Evolutionary conservation across 2,888 invertebrate genomes (phyloP), one percentile per base, ranked within the genome.

Genomic region (Microctonus aethiopoides): DNA sequence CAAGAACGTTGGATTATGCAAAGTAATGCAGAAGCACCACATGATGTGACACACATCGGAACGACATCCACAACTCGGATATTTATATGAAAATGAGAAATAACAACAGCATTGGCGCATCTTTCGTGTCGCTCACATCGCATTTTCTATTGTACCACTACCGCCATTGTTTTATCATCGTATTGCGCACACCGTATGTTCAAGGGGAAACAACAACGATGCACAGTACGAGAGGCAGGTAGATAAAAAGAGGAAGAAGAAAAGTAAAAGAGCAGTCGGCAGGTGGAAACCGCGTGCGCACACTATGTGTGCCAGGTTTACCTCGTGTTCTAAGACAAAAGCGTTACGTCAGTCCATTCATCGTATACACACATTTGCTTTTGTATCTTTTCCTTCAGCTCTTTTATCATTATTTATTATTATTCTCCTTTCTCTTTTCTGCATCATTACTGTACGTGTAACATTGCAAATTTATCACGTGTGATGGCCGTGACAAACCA

Each of bases 51-150:
- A 24, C 13, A 34, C n/a, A 26, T 16, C n/a, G n/a, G 26, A 22
- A 32, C 7, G 26, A n/a, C 7, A 26, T 22, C 22, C 32, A 51
- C 34, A n/a, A n/a, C n/a, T n/a, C 24, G 26, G 11, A 57, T 20
- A 61, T 32, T 56, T 39, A 67, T 61, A 66, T 61, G 52, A 29
- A 29, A 29, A 64, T n/a, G 22, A 52, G 32, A 26, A 34, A n/a
- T 16, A 32, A 32, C 46, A 32, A 32, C 29, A 64, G 52, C 79
- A 80, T 80, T 81, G 22, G 76, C 67, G 73, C 78, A 80, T 81
- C 80, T 81, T 81, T 81, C 77, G 77, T 80, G 80, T 79, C 76
- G 79, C 75, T 81, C 79, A 76, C 79, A 81, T 79, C 74, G 77
- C 74, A 39, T 71, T 72, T 72, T 70, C 80, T 75, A 82, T 81